Percentiles rank a stretch among this genome's conserved stretches.
Conservation (phyloP, 2,113 vertebrate genomes). For the Etheostoma spectabile region DNA sequence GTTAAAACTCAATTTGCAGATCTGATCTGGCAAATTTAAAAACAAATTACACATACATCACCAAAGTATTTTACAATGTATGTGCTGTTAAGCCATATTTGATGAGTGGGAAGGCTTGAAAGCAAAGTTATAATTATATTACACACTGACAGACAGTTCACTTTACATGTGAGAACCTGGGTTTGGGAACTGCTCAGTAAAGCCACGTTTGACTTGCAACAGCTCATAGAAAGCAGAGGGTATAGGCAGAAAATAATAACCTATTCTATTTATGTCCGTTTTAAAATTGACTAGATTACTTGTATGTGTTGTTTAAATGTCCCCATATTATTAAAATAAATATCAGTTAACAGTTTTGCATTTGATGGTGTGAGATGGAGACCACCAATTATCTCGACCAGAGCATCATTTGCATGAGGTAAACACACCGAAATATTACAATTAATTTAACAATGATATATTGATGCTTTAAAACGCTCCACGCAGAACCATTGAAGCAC, state of each 20-base stretch:
- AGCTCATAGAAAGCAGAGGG: background rate
- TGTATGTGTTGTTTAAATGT: slow-evolving; percentile 33
- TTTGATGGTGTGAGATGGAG: slow-evolving; percentile 35
- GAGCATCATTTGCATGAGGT: slow-evolving; percentile 55
- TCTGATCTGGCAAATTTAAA: slow-evolving; percentile 5
- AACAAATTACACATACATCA: background rate
- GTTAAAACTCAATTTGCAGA: background rate
- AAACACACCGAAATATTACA: slow-evolving; percentile 36
- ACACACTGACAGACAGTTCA: too few species aligned
- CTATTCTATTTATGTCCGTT: background rate
- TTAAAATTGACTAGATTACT: slow-evolving; percentile 7
- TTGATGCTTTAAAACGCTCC: slow-evolving; percentile 35
- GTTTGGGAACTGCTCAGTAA: background rate
- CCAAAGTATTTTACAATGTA: background rate
- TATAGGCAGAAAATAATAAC: background rate
- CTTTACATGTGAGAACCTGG: background rate
- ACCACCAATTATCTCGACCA: slow-evolving; percentile 28
- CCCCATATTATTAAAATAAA: slow-evolving; percentile 26
- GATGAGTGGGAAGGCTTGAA: background rate
- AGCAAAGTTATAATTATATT: background rate
- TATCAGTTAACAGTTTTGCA: slow-evolving; percentile 21
- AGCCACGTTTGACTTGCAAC: background rate
- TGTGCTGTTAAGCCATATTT: background rate
- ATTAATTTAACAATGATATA: slow-evolving; percentile 52
- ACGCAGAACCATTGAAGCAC: slow-evolving; percentile 3